Base-by-base conservation (phyloP, 1,140 invertebrate genomes). In the Vanessa tameamea region DNA sequence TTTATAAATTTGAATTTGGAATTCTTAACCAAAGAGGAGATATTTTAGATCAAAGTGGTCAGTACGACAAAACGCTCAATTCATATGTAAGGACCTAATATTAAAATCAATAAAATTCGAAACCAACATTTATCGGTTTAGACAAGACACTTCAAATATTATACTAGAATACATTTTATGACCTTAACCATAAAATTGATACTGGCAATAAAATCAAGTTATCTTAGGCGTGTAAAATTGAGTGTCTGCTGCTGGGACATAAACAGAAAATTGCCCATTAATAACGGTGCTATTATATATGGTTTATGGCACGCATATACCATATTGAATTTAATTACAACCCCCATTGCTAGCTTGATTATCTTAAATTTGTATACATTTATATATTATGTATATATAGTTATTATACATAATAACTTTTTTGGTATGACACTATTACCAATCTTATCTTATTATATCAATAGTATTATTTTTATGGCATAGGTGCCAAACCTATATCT, bases 141-240 rank as follows among this genome's bases (percentile, higher is more conserved):
- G n/a, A 69, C 67, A 69, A 23, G 67, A 37, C 47, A 47, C 67
- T 69, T n/a, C 57, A 61, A 70, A 61, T 51, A 67, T 70, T 55
- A 70, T 50, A 67, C 23, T 61, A 47, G 43, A 66, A 66, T 63
- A 75, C 81, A 84, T 85, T 84, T 83, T 80, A 84, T 77, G 80
- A 77, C 55, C 37, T 64, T 59, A 72, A 72, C 75, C 80, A 81
- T 86, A 83, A 87, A 87, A 78, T 83, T 86, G 80, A 80, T 84
- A 77, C 76, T 78, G 74, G 76, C 64, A 79, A 84, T 87, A 85
- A 87, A 87, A 87, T 80, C 76, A 71, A 72, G 82, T 78, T 84
- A 85, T 84, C 82, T 78, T 72, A 79, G 78, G 78, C 75, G 76
- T 76, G 80, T 83, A 80, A 86, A 84, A 84, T 83, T 83, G 63